Evolutionary conservation across 1,140 invertebrate species (phyloP).

Genomic region (Vanessa atalanta): DNA sequence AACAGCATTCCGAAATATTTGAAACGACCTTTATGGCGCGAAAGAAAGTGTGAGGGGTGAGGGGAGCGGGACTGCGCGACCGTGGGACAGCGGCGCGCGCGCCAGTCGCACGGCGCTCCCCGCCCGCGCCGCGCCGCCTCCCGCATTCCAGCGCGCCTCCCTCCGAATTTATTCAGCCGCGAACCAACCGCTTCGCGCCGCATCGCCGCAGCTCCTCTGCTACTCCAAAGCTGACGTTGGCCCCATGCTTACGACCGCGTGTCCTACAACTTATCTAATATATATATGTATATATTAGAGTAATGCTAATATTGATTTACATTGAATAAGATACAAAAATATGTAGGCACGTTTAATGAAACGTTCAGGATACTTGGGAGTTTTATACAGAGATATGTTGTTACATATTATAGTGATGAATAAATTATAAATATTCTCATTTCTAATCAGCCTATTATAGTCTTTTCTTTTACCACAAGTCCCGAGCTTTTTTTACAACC

Average conservation of each 20-base stretch:
- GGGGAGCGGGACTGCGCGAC: constrained; percentile 66
- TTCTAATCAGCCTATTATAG: too few relatives aligned
- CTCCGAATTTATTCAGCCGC: constrained; percentile 78
- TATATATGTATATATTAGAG: not conserved
- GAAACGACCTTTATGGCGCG: constrained; percentile 80
- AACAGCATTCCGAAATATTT: constrained; percentile 80
- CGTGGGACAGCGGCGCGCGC: constrained; percentile 76
- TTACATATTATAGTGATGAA: too few relatives aligned
- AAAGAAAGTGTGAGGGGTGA: constrained; percentile 75
- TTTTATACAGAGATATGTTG: too few relatives aligned
- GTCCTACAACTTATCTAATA: not conserved
- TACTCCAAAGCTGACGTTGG: not conserved
- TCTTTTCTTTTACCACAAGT: too few relatives aligned
- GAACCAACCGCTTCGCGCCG: constrained; percentile 42
- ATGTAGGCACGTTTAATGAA: too few relatives aligned
- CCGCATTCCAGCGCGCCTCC: constrained; percentile 76
- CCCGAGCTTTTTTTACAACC: too few relatives aligned
- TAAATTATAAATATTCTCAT: too few relatives aligned
- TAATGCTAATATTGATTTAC: not conserved
- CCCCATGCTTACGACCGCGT: not conserved
- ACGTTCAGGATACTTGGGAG: too few relatives aligned
- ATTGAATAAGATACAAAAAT: too few relatives aligned
- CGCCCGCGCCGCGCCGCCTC: constrained; percentile 62
- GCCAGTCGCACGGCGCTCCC: constrained; percentile 76
- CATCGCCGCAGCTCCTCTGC: not conserved